phyloP scores from a whole-genome alignment of 2,888 invertebrate species.

The Thera britannica region DNA sequence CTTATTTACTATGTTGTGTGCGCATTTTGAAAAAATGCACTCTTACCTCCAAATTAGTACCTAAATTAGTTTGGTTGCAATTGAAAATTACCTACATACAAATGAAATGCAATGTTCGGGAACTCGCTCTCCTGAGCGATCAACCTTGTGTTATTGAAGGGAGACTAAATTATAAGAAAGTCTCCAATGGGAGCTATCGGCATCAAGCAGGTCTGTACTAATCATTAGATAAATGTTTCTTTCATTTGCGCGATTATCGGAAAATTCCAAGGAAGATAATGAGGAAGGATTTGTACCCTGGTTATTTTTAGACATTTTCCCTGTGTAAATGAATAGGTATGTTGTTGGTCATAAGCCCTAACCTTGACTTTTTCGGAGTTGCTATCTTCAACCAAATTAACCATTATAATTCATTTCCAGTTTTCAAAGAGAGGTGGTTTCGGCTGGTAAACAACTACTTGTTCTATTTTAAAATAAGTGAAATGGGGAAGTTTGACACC shows the following conservation, averaged over 20 bases:
- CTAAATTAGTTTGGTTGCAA: slow-evolving; percentile 7
- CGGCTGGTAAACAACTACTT: slow-evolving; percentile 89
- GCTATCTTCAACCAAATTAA: background rate
- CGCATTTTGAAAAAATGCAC: background rate
- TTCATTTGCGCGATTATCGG: background rate
- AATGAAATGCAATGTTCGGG: slow-evolving; percentile 90
- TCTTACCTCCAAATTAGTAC: background rate
- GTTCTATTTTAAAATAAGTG: slow-evolving; percentile 91
- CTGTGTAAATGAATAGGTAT: slow-evolving; percentile 8
- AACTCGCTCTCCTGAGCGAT: slow-evolving; percentile 87
- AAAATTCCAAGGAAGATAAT: no score
- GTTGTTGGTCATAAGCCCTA: slow-evolving; percentile 4
- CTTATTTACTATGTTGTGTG: no score
- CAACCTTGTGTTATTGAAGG: slow-evolving; percentile 88
- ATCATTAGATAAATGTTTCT: background rate
- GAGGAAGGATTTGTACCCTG: background rate
- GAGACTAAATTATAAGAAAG: slow-evolving; percentile 88
- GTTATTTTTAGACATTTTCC: slow-evolving; percentile 37
- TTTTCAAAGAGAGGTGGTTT: slow-evolving; percentile 91
- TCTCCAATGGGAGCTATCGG: slow-evolving; percentile 82
- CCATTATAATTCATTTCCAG: slow-evolving; percentile 68
- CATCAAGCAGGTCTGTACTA: slow-evolving; percentile 71
- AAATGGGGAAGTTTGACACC: slow-evolving; percentile 86
- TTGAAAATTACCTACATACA: slow-evolving; percentile 38
- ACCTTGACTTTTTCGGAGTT: slow-evolving; percentile 8